These are phyloP conservation scores for Epinotia brunnichana DNA, from an alignment of 2,888 invertebrate genomes.

Conservation along the genomic window DNA sequence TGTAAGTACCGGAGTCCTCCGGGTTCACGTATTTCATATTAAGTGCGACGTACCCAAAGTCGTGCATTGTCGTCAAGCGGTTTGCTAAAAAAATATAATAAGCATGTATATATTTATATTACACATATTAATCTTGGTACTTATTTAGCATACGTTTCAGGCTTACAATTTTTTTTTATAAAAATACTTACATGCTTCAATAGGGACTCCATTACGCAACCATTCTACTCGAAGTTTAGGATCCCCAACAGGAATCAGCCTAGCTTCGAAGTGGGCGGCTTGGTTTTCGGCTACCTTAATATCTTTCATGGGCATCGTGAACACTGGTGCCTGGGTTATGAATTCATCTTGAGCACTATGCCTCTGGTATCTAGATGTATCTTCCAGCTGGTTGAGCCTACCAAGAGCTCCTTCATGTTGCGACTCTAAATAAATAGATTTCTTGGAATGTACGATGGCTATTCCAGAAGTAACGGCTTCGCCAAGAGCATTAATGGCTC, in stretches of 20 bases:
- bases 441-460: conserved; percentile 91
- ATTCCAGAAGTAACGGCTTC: conserved; percentile 96
- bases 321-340: conserved; percentile 94
- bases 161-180: not conserved
- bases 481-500: conserved; percentile 95
- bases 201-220: conserved; percentile 95
- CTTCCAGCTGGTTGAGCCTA: conserved; percentile 92
- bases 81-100: conserved; percentile 84
- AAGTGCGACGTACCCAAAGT: conserved; percentile 98
- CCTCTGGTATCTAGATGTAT: conserved; percentile 89
- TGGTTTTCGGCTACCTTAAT: conserved; percentile 94
- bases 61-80: conserved; percentile 96
- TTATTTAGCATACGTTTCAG: not conserved
- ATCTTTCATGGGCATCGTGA: conserved; percentile 95
- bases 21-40: conserved; percentile 97
- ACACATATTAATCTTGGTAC: not conserved
- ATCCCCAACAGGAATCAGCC: conserved; percentile 97
- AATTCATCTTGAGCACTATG: conserved; percentile 90
- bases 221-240: conserved; percentile 96
- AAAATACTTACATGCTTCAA: conserved; percentile 90
- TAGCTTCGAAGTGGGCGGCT: conserved; percentile 96
- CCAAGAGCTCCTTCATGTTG: conserved; percentile 94
- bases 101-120: not conserved
- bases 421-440: conserved; percentile 93
- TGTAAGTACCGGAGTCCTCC: conserved; percentile 98